Percentiles rank a stretch among this genome's conserved stretches.
Conservation (phyloP, 2,888 invertebrate species). For the Xestoiulus laeticollis region DNA sequence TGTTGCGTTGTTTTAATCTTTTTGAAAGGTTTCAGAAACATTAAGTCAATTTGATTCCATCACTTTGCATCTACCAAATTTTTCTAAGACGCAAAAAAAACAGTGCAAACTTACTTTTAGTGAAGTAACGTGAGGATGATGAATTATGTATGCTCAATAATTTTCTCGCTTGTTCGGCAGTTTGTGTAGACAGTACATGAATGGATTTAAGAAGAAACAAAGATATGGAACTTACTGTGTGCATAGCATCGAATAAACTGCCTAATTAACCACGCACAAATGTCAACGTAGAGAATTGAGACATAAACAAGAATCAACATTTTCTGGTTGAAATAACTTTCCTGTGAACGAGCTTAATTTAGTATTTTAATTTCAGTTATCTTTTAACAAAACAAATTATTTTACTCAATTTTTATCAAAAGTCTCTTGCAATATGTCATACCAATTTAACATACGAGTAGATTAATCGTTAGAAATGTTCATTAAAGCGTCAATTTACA, state of each 20-base stretch:
- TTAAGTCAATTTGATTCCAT: conserved; percentile 22
- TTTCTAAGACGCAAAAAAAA: neutral
- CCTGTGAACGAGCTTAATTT: neutral
- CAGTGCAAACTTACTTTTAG: neutral
- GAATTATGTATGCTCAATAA: conserved; percentile 22
- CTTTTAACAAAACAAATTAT: too few species aligned
- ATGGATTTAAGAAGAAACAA: conserved; percentile 17
- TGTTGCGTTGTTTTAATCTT: conserved; percentile 21
- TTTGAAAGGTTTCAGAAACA: conserved; percentile 22
- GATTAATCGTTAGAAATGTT: too few species aligned
- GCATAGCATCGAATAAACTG: too few species aligned
- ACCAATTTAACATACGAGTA: too few species aligned
- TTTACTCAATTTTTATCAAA: too few species aligned
- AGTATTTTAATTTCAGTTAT: too few species aligned
- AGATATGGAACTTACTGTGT: neutral
- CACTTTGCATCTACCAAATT: neutral
- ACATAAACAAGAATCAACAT: neutral
- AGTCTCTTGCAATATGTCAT: too few species aligned
- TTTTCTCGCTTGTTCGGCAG: too few species aligned
- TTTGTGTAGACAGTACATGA: neutral
- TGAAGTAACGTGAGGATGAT: conserved; percentile 5
- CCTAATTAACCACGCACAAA: neutral
- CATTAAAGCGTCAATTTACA: too few species aligned
- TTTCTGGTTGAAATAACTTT: neutral
- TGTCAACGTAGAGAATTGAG: neutral